Evolutionary conservation across 2,888 invertebrate species (phyloP), one percentile per base, ranked within the genome.

Genomic region (Drosophila atroscutellata): DNA sequence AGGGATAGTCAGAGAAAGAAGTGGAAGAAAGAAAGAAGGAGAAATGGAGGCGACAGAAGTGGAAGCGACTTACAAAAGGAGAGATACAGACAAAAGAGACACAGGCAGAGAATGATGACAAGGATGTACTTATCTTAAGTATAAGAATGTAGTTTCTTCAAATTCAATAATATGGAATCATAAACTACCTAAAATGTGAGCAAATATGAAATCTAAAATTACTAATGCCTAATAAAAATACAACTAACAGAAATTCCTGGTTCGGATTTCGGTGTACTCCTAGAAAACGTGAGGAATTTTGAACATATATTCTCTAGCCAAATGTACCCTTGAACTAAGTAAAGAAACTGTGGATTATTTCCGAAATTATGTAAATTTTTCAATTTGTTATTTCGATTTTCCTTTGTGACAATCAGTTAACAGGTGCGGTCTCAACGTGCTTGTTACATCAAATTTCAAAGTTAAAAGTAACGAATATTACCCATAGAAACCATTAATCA

Each of bases 401-500:
- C 18, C 3, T 9, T 18, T 18, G 34, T 11, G 3, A 13, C n/a
- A 15, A 36, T 18, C 36, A 36, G 20, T 11, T 6, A 36, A 34
- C 20, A 32, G 34, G 34, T 24, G 9, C 13, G 1, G 1, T 28
- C 3, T 54, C 3, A 7, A 11, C 18, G 20, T 36, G 20, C 18
- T 34, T 26, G 24, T 1, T 18, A 18, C 8, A 20, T 34, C 18
- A 24, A 18, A 54, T 54, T 54, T 54, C 36, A 37, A 26, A 37
- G n/a, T 13, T 28, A 36, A 11, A 26, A 3, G 54, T 36, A 7
- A 26, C 26, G 4, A 26, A 5, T 55, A 15, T 28, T 36, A 15
- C 2, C 24, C 20, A 20, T 2, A 20, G 37, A 32, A 39, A 63
- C 13, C 37, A 65, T 51, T 62, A 26, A 50, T 37, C 37, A 61